Evolutionary conservation across 2,888 invertebrate genomes (phyloP).

Genomic region (Drosophila diplacantha): DNA sequence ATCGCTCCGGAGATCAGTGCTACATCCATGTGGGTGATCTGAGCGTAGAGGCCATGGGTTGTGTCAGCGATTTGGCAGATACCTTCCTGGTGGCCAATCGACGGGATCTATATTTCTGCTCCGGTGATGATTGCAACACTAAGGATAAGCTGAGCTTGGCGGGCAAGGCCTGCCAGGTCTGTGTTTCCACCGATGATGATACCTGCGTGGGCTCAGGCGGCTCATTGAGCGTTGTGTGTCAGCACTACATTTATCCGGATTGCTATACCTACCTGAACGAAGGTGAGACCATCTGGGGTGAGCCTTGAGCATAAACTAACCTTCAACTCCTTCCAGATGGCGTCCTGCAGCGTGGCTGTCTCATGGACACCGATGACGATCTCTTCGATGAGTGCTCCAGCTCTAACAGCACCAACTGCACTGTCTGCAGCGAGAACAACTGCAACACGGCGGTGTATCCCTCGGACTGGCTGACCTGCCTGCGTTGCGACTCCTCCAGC

Average conservation of each 20-base stretch:
- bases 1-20: slow-evolving; percentile 65
- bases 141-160: slow-evolving; percentile 43
- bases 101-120: slow-evolving; percentile 65
- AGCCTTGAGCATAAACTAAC: not conserved
- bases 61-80: slow-evolving; percentile 62
- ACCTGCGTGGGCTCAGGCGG: slow-evolving; percentile 46
- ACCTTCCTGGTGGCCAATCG: slow-evolving; percentile 41
- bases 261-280: slow-evolving; percentile 55
- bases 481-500: slow-evolving; percentile 63
- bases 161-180: slow-evolving; percentile 49
- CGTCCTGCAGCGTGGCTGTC: slow-evolving; percentile 65
- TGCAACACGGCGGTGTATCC: slow-evolving; percentile 69
- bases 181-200: slow-evolving; percentile 52
- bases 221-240: slow-evolving; percentile 15
- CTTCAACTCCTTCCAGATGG: slow-evolving; percentile 48
- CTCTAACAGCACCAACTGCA: slow-evolving; percentile 50
- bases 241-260: slow-evolving; percentile 52
- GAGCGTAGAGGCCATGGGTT: slow-evolving; percentile 65
- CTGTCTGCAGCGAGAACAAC: slow-evolving; percentile 45
- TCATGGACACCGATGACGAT: slow-evolving; percentile 52
- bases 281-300: slow-evolving; percentile 41
- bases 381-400: slow-evolving; percentile 59
- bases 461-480: slow-evolving; percentile 62
- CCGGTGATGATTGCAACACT: slow-evolving; percentile 64
- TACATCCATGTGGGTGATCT: slow-evolving; percentile 63